phyloP scores from a whole-genome alignment of 2,113 vertebrate species.

The Rhea americana region DNA sequence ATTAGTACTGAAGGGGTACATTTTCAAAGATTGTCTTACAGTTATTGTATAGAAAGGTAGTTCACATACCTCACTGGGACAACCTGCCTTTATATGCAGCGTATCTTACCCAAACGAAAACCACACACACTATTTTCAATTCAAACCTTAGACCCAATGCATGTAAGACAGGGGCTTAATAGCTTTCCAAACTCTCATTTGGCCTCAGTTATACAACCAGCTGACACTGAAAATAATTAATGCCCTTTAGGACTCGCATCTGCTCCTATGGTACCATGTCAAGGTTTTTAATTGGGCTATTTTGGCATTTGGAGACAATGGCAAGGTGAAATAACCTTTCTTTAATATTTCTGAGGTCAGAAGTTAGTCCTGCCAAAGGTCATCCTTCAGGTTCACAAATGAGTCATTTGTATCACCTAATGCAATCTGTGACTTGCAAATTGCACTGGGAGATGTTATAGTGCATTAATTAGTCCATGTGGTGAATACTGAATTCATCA shows the following conservation, averaged over 20 bases:
- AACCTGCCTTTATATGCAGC: constrained; percentile 1
- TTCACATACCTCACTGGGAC: constrained; percentile 40
- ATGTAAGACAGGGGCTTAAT: constrained; percentile 80
- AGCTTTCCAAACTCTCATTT: constrained; percentile 86
- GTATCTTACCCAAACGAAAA: constrained; percentile 60
- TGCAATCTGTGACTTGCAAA: constrained; percentile 88
- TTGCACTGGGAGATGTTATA: constrained; percentile 82
- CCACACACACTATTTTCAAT: constrained; percentile 71
- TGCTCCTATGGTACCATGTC: constrained; percentile 88
- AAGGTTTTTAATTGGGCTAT: constrained; percentile 91
- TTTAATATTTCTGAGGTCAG: constrained; percentile 89
- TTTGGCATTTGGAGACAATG: constrained; percentile 91
- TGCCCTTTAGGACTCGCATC: constrained; percentile 88
- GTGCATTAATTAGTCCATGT: constrained; percentile 84
- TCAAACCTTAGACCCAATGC: constrained; percentile 78
- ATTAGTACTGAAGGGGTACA: constrained; percentile 30
- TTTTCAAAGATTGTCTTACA: constrained; percentile 35
- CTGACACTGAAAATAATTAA: constrained; percentile 90
- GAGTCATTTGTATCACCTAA: constrained; percentile 88
- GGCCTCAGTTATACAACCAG: constrained; percentile 85
- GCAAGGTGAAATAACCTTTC: constrained; percentile 89
- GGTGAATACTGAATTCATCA: constrained; percentile 83
- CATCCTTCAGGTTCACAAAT: constrained; percentile 86
- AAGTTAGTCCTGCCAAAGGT: constrained; percentile 84
- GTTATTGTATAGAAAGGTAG: not conserved